Conservation (phyloP, 2,797 vertebrate genomes). For the Cyclura pinguis region DNA sequence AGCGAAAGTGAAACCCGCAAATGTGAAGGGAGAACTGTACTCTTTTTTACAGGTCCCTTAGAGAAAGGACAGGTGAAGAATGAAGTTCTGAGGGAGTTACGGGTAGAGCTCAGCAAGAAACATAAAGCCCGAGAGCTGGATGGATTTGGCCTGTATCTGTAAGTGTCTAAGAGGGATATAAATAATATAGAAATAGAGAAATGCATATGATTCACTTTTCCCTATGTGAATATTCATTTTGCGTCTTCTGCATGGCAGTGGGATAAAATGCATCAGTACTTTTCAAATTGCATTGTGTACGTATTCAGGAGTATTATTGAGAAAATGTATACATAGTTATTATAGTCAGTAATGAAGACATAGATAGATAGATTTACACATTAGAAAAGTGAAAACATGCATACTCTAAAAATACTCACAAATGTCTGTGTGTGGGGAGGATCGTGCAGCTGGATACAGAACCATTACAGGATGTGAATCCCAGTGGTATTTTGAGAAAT, state of each 20-base stretch:
- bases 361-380: too few species aligned
- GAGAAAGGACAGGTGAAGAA: constrained; percentile 99
- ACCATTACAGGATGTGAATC: too few species aligned
- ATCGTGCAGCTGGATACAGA: too few species aligned
- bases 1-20: too few species aligned
- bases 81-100: constrained; percentile 92
- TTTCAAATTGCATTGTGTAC: too few species aligned
- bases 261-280: neutral
- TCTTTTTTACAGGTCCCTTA: constrained; percentile 86
- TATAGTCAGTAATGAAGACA: neutral
- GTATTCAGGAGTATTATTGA: neutral
- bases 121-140: constrained; percentile 93
- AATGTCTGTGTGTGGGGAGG: too few species aligned
- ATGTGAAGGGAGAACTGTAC: neutral
- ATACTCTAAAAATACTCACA: too few species aligned
- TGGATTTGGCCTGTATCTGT: constrained; percentile 97
- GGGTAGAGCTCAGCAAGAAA: constrained; percentile 97
- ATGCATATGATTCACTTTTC: neutral
- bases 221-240: neutral
- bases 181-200: neutral
- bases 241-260: neutral
- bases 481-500: too few species aligned
- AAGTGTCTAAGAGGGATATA: constrained; percentile 62
- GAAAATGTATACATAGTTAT: neutral
- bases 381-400: too few species aligned